These are phyloP conservation scores for Monomorium pharaonis DNA, from an alignment of 1,140 invertebrate species.

Conservation along the genomic window DNA sequence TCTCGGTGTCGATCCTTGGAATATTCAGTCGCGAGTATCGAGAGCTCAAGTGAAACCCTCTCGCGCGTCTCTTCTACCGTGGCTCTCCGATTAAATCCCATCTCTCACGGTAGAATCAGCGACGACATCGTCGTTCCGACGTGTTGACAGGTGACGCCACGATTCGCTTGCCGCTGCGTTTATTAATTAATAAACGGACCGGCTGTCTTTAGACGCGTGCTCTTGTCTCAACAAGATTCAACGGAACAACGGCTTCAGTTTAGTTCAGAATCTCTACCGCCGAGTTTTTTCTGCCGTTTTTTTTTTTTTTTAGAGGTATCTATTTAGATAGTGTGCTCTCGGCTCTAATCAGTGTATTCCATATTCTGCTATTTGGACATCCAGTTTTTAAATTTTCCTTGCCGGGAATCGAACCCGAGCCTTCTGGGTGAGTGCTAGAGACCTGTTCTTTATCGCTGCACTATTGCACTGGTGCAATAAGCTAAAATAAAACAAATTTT, in stretches of 20 bases:
- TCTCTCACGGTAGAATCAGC: too few relatives aligned
- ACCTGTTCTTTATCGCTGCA: too few relatives aligned
- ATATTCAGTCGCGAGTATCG: constrained; percentile 78
- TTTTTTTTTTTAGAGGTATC: too few relatives aligned
- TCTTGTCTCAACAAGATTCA: background rate
- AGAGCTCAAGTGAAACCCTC: constrained; percentile 67
- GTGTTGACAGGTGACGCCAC: constrained; percentile 62
- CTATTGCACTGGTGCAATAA: too few relatives aligned
- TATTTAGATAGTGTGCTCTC: too few relatives aligned
- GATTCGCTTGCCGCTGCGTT: constrained; percentile 24
- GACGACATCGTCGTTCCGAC: background rate
- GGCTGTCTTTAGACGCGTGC: background rate
- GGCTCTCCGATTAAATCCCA: constrained; percentile 55
- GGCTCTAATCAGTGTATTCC: too few relatives aligned
- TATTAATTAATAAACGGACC: background rate
- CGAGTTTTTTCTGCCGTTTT: background rate
- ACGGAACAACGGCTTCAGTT: background rate
- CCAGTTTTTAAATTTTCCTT: too few relatives aligned
- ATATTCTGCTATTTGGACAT: too few relatives aligned
- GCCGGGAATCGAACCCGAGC: too few relatives aligned
- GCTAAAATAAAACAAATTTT: too few relatives aligned
- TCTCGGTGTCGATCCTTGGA: constrained; percentile 72
- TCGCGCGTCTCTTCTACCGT: constrained; percentile 73
- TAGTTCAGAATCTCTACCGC: background rate
- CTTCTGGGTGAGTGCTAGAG: too few relatives aligned